Evolutionary conservation across 1,140 invertebrate species (phyloP), one percentile per base, ranked within the genome.

Genomic region (Heliconius nattereri): DNA sequence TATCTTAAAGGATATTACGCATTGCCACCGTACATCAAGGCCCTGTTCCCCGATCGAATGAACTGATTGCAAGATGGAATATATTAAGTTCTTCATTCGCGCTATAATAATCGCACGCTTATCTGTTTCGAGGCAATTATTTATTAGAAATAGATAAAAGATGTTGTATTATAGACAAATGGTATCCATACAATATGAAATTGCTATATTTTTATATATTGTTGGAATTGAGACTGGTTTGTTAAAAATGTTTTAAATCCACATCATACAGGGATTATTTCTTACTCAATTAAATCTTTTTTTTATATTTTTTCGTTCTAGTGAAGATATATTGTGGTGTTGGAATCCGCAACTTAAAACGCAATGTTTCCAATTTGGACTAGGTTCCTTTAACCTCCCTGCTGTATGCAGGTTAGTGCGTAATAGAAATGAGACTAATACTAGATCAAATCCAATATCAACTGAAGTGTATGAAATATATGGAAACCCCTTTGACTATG

Each of bases 1-100:
- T 77, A 77, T 77, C 76, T 77, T 71, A 71, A 77, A 77, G 76
- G 76, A 77, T 77, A 77, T 77, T 77, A 77, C 76, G 70, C 70
- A 71, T 77, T 77, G 76, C 76, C 76, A 77, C 76, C 76, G 76
- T 77, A 77, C 70, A 77, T 77, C 76, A 77, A 77, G 76, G 76
- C n/a, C 70, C 76, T 77, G 66, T 70, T 71, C 76, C 76, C 70
- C 49, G 70, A 77, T 77, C 70, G 49, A 49, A 72, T 40, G 76
- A 71, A 77, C 76, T 32, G 76, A 77, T 77, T 77, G 76, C 70
- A 71, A 77, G 70, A 49, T 77, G 70, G 76, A 77, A 77, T 77
- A 77, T 77, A 77, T 77, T 77, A 77, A 77, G 76, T 77, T 57
- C 70, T 77, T 77, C 76, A 77, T 77, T 77, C 70, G 76, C 76